These are phyloP conservation scores for Conchocele bisecta DNA, from an alignment of 2,888 invertebrate species.

Conservation along the genomic window DNA sequence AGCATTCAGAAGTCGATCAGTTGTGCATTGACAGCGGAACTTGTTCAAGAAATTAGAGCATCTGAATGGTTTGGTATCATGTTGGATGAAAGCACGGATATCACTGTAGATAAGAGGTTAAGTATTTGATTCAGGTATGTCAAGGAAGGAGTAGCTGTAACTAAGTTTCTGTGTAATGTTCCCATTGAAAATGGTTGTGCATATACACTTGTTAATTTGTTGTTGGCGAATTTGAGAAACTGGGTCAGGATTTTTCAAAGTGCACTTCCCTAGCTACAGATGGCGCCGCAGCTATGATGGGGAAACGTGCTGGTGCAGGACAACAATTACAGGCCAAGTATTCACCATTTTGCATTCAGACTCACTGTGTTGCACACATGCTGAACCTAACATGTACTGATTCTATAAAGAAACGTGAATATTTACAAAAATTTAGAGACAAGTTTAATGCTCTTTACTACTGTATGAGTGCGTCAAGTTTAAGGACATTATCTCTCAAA, in stretches of 20 bases:
- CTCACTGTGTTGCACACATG: constrained; percentile 25
- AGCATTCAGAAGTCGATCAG: constrained; percentile 21
- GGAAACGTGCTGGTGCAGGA: constrained; percentile 7
- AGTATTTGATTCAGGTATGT: constrained; percentile 43
- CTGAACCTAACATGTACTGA: constrained; percentile 25
- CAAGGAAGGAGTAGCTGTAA: constrained; percentile 4
- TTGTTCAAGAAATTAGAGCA: constrained; percentile 12
- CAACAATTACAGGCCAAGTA: constrained; percentile 15
- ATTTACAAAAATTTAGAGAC: constrained; percentile 21
- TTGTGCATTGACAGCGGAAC: background rate
- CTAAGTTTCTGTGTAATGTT: constrained; percentile 26
- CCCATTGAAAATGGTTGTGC: constrained; percentile 13
- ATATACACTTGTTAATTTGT: constrained; percentile 9
- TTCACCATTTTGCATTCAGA: constrained; percentile 8
- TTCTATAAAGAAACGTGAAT: constrained; percentile 22
- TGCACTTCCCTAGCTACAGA: constrained; percentile 20
- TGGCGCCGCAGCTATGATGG: constrained; percentile 20
- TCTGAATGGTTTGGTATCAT: constrained; percentile 13
- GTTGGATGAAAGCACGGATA: constrained; percentile 46
- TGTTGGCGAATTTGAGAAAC: too few species aligned
- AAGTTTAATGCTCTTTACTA: constrained; percentile 22
- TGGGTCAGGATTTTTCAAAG: background rate
- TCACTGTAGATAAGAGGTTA: constrained; percentile 18
- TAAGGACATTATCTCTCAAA: constrained; percentile 23
- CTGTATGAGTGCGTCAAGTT: constrained; percentile 24